Conservation (phyloP, 2,797 vertebrate species). For the Gambusia yucatana region DNA sequence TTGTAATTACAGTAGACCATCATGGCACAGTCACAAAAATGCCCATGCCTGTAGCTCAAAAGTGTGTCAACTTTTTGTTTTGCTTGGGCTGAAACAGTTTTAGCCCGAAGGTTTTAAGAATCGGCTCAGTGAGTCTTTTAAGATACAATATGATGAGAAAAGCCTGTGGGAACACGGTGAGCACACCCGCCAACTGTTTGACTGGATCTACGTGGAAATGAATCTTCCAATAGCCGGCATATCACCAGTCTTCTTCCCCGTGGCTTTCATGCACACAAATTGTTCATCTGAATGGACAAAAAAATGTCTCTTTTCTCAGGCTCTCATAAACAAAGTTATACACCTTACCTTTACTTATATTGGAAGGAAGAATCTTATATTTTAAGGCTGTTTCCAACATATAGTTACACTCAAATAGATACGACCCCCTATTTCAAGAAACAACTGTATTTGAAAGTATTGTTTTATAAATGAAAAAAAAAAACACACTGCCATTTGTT, state of each 20-base stretch:
- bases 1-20: slow-evolving; percentile 76
- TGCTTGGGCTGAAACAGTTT: slow-evolving; percentile 71
- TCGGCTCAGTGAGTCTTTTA: slow-evolving; percentile 78
- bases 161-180: slow-evolving; percentile 50
- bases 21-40: slow-evolving; percentile 68
- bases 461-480: slow-evolving; percentile 78
- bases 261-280: slow-evolving; percentile 49
- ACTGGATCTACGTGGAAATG: slow-evolving; percentile 51
- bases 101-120: slow-evolving; percentile 74
- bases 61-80: slow-evolving; percentile 67
- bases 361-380: slow-evolving; percentile 69
- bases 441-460: slow-evolving; percentile 76
- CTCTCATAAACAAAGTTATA: slow-evolving; percentile 67
- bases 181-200: slow-evolving; percentile 57
- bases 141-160: slow-evolving; percentile 13
- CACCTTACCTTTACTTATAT: slow-evolving; percentile 72
- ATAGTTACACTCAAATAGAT: slow-evolving; percentile 52
- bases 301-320: slow-evolving; percentile 74
- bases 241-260: slow-evolving; percentile 44
- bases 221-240: slow-evolving; percentile 48
- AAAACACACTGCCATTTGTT: slow-evolving; percentile 84
- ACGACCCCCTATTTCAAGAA: slow-evolving; percentile 58
- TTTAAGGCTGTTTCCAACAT: slow-evolving; percentile 62
- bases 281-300: slow-evolving; percentile 60
- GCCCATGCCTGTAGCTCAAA: slow-evolving; percentile 72